A percentile compares a stretch with the other conserved stretches of the same genome.
phyloP scores from a whole-genome alignment of 2,113 vertebrate species.

The Athene cunicularia region DNA sequence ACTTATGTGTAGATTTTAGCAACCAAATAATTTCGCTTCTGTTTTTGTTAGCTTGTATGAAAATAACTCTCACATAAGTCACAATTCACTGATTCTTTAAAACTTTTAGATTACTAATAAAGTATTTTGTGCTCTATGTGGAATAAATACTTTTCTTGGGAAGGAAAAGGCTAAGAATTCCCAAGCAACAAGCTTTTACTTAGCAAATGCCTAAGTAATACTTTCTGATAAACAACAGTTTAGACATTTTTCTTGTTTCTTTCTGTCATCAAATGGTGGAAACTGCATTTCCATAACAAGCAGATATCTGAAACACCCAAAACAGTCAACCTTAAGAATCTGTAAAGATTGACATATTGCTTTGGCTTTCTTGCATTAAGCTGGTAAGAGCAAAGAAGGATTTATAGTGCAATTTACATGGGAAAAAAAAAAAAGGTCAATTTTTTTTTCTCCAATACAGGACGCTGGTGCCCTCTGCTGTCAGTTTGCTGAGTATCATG shows the following conservation, averaged over 20 bases:
- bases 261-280: not conserved
- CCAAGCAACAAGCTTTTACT: not conserved
- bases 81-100: not conserved
- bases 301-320: not conserved
- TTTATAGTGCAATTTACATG: not conserved
- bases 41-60: not conserved
- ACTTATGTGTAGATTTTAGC: not conserved
- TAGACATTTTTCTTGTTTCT: not conserved
- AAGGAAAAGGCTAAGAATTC: not conserved
- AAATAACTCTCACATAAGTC: not conserved
- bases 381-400: not conserved
- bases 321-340: not conserved
- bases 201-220: not conserved
- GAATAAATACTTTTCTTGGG: not conserved
- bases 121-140: too few relatives aligned
- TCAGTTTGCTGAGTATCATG: not conserved
- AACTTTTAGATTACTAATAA: not conserved
- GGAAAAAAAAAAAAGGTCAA: not conserved
- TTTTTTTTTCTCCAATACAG: slow-evolving; percentile 36
- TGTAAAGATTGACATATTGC: not conserved
- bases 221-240: not conserved
- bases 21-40: not conserved
- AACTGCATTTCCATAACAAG: not conserved
- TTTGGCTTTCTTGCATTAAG: slow-evolving; percentile 4
- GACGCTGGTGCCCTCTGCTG: slow-evolving; percentile 78